Evolutionary conservation across 2,888 invertebrate genomes (phyloP).

Genomic region (Chymomyza caudatula): DNA sequence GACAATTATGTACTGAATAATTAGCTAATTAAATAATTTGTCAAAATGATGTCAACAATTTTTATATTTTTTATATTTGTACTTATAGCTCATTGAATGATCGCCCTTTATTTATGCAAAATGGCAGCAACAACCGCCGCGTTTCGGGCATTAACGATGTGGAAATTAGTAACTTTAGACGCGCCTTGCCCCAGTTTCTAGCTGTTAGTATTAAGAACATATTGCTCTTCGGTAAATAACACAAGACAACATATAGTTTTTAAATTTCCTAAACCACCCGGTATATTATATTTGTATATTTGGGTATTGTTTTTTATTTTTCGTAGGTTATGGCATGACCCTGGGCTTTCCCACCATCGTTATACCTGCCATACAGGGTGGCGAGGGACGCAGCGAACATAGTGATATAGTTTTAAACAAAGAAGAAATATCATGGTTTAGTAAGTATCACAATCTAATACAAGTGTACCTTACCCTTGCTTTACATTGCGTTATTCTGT

Average conservation of each 20-base stretch:
- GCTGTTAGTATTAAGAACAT: conserved; percentile 91
- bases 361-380: conserved; percentile 85
- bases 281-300: neutral
- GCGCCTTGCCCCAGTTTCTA: conserved; percentile 85
- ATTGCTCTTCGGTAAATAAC: conserved; percentile 82
- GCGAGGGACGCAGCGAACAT: conserved; percentile 74
- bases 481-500: no score
- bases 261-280: conserved; percentile 2
- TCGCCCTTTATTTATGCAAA: conserved; percentile 75
- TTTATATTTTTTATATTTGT: conserved; percentile 12
- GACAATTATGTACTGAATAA: neutral
- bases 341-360: conserved; percentile 89
- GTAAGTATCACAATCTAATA: conserved; percentile 79
- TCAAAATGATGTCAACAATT: conserved; percentile 25
- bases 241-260: conserved; percentile 12
- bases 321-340: conserved; percentile 86
- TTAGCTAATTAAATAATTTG: conserved; percentile 20
- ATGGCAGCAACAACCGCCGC: conserved; percentile 53
- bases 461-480: no score
- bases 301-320: neutral
- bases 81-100: conserved; percentile 68
- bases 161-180: conserved; percentile 78
- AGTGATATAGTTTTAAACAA: conserved; percentile 80
- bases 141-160: conserved; percentile 49
- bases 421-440: conserved; percentile 86